Evolutionary conservation across 2,113 vertebrate genomes (phyloP).

Genomic region (Azemiops feae): DNA sequence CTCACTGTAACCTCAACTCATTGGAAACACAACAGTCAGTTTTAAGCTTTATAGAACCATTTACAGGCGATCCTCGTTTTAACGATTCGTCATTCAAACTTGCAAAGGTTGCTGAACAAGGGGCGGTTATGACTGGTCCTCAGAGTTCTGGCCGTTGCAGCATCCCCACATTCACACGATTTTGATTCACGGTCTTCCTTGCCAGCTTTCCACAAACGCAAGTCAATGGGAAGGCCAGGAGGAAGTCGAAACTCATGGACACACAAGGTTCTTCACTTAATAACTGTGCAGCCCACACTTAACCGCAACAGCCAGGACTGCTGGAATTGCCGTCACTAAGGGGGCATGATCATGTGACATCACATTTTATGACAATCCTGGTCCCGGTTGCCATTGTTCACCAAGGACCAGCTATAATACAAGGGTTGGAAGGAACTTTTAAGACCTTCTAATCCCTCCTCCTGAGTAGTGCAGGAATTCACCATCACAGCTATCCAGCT

Average conservation of each 20-base stretch:
- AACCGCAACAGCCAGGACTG: not conserved
- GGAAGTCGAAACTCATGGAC: not conserved
- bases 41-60: not conserved
- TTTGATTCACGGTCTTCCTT: not conserved
- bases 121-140: not conserved
- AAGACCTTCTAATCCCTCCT: not conserved
- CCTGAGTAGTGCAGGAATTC: not conserved
- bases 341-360: not conserved
- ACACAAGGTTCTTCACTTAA: not conserved
- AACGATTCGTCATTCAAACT: too few relatives aligned
- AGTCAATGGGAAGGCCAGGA: not conserved
- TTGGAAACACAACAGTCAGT: not conserved
- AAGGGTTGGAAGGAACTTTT: not conserved
- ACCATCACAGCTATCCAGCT: not conserved
- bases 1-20: not conserved
- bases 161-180: not conserved
- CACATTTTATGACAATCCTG: not conserved
- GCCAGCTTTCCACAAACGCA: not conserved
- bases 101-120: not conserved
- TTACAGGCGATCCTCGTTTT: not conserved
- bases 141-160: not conserved
- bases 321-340: not conserved
- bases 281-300: not conserved
- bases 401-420: not conserved
- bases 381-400: not conserved